A percentile compares a stretch with the other conserved stretches of the same genome.
Conservation (phyloP, 2,888 invertebrate species). For the Hemistola chrysoprasaria region DNA sequence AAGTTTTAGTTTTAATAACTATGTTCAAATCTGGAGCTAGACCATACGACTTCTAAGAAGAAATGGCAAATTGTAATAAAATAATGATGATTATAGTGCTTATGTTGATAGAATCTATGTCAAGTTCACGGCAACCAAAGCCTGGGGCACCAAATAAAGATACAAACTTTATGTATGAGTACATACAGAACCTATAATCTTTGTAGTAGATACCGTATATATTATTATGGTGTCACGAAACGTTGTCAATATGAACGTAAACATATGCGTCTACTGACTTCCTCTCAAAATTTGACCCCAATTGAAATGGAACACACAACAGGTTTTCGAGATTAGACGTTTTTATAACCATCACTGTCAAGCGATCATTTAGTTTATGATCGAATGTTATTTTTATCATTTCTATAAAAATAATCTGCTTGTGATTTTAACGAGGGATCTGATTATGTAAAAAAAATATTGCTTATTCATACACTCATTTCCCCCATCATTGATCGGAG, state of each 20-base stretch:
- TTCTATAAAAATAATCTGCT: background rate
- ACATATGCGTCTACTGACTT: slow-evolving; percentile 18
- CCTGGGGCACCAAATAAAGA: slow-evolving; percentile 27
- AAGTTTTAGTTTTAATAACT: too few relatives aligned
- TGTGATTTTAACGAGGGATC: background rate
- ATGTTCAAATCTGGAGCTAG: too few relatives aligned
- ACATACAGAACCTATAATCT: too few relatives aligned
- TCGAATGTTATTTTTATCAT: slow-evolving; percentile 11
- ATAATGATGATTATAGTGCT: slow-evolving; percentile 1
- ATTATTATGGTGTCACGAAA: too few relatives aligned
- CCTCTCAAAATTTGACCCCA: slow-evolving; percentile 21
- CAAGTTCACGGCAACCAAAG: slow-evolving; percentile 36
- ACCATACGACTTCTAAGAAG: too few relatives aligned
- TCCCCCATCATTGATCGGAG: too few relatives aligned
- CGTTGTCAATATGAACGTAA: slow-evolving; percentile 18
- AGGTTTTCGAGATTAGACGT: slow-evolving; percentile 27
- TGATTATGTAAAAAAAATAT: too few relatives aligned
- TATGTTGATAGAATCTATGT: slow-evolving; percentile 30
- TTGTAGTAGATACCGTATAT: too few relatives aligned
- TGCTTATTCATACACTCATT: too few relatives aligned
- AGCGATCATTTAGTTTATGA: slow-evolving; percentile 18
- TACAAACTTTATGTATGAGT: too few relatives aligned
- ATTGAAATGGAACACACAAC: slow-evolving; percentile 23
- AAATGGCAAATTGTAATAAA: too few relatives aligned
- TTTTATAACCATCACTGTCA: slow-evolving; percentile 26